Percentiles rank a stretch among this genome's conserved stretches.
Conservation (phyloP, 2,113 vertebrate species). For the Geothlypis trichas region DNA sequence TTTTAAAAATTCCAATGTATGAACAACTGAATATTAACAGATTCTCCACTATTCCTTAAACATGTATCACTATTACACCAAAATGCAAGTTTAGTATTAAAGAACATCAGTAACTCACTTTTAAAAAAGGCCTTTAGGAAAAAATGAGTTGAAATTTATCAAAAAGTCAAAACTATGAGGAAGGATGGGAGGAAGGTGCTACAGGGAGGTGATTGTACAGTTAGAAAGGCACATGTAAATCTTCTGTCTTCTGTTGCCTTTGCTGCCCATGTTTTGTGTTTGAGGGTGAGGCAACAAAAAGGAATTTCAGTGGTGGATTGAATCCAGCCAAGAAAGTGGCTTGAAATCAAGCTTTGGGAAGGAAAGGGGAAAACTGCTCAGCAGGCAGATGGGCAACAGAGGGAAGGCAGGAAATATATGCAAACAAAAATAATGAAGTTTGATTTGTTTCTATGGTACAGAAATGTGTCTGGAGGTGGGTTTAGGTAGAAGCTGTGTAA, state of each 20-base stretch:
- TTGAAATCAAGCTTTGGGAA: not conserved
- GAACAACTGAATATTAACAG: not conserved
- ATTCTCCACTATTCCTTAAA: not conserved
- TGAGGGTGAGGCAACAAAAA: constrained; percentile 22
- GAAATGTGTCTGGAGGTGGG: not conserved
- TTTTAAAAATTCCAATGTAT: not conserved
- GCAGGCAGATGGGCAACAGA: constrained; percentile 19
- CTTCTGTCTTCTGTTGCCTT: not conserved
- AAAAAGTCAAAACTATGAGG: not conserved
- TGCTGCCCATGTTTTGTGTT: not conserved
- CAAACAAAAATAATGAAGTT: not conserved
- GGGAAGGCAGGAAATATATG: constrained; percentile 6
- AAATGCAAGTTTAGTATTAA: not conserved
- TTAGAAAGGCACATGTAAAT: not conserved
- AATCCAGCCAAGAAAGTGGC: not conserved
- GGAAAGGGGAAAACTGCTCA: not conserved
- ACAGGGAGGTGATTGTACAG: not conserved
- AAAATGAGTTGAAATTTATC: not conserved
- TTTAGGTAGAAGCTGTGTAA: not conserved
- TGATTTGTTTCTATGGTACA: not conserved
- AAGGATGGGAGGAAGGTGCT: not conserved
- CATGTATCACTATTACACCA: not conserved
- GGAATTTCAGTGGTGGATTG: constrained; percentile 17
- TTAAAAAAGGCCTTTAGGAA: not conserved
- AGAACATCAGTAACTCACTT: not conserved